Percentiles rank a stretch among this genome's conserved stretches.
Conservation (phyloP, 2,888 invertebrate species). For the Spilosoma lubricipeda region DNA sequence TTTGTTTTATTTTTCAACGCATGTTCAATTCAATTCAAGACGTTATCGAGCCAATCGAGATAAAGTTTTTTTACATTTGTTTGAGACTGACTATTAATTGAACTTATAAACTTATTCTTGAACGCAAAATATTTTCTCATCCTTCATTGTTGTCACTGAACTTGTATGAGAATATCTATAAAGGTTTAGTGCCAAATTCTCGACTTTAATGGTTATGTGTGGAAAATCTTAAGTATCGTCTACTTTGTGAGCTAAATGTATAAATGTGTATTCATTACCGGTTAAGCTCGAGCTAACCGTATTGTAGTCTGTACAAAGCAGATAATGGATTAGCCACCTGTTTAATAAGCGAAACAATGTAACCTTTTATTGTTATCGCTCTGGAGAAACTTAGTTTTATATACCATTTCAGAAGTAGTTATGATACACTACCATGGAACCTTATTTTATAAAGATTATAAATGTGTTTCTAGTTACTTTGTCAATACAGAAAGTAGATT, state of each 20-base stretch:
- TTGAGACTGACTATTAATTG: neutral
- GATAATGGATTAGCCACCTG: conserved; percentile 9
- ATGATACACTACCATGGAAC: neutral
- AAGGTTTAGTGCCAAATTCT: neutral
- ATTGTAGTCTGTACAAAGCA: neutral
- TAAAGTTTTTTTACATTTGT: neutral
- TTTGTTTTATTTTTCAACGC: conserved; percentile 28
- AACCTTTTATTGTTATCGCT: conserved; percentile 10
- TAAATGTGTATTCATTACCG: neutral
- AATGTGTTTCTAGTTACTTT: conserved; percentile 10
- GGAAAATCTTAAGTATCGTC: neutral
- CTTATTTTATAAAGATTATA: conserved; percentile 8
- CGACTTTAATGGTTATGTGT: neutral
- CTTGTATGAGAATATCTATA: neutral
- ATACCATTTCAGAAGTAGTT: conserved; percentile 5
- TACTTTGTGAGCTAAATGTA: neutral
- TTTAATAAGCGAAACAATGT: conserved; percentile 2
- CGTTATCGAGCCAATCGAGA: neutral
- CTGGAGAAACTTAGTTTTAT: conserved; percentile 1
- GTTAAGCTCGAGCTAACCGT: neutral
- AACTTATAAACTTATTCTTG: neutral
- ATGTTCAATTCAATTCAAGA: neutral
- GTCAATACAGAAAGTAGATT: neutral
- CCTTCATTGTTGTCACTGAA: neutral
- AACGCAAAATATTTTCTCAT: neutral